phyloP scores from a whole-genome alignment of 2,797 vertebrate genomes.

The Sebastes cheni region DNA sequence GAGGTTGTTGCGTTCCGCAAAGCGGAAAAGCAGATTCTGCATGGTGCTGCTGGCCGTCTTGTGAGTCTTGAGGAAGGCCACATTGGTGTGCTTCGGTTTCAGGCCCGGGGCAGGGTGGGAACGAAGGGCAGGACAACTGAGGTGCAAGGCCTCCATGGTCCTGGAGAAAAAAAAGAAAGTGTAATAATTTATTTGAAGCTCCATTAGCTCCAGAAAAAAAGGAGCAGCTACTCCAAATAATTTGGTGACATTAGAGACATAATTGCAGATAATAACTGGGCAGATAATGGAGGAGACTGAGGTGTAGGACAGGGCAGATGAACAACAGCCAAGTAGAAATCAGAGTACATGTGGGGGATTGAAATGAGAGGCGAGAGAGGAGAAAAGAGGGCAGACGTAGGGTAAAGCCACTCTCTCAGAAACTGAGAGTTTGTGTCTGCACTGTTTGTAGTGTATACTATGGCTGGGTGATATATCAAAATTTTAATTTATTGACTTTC shows the following conservation, averaged over 20 bases:
- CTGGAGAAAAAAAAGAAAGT: slow-evolving; percentile 55
- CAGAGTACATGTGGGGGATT: neutral
- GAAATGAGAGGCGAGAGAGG: neutral
- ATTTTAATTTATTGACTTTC: neutral
- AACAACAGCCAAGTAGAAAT: neutral
- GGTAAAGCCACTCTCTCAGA: neutral
- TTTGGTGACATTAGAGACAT: neutral
- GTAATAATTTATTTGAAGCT: slow-evolving; percentile 1
- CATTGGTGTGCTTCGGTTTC: slow-evolving; percentile 83
- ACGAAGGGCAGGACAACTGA: slow-evolving; percentile 71
- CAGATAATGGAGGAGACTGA: neutral
- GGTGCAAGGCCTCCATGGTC: slow-evolving; percentile 80
- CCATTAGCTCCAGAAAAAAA: neutral
- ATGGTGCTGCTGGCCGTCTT: slow-evolving; percentile 90
- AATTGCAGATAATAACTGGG: neutral
- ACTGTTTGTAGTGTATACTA: neutral
- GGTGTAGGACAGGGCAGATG: neutral
- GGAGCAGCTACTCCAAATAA: neutral
- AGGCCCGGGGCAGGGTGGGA: slow-evolving; percentile 54
- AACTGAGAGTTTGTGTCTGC: neutral
- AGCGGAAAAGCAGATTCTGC: slow-evolving; percentile 91
- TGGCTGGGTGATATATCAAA: neutral
- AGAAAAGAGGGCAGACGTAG: neutral
- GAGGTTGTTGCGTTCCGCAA: slow-evolving; percentile 87
- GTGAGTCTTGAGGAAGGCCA: slow-evolving; percentile 92